Percentiles rank a stretch among this genome's conserved stretches.
Evolutionary conservation across 2,797 vertebrate genomes (phyloP).

Genomic region (Tadarida brasiliensis): DNA sequence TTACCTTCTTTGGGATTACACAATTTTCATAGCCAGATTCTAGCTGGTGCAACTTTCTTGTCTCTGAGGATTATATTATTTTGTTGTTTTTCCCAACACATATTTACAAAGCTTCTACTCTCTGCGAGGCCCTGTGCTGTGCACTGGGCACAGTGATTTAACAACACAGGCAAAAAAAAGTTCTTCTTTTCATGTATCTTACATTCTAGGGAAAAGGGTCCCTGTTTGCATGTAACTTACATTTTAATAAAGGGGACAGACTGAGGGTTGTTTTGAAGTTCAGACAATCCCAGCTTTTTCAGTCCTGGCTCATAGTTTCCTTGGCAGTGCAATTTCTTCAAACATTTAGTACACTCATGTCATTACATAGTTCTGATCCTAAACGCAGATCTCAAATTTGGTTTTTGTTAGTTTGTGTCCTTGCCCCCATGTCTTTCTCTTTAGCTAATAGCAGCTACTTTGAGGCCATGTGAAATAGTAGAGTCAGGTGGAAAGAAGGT

Average conservation of each 20-base stretch:
- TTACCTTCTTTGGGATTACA: background rate
- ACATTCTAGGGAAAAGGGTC: background rate
- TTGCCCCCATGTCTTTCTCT: background rate
- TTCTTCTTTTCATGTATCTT: background rate
- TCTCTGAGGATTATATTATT: background rate
- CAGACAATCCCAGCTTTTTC: background rate
- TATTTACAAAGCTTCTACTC: background rate
- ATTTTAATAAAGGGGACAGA: background rate
- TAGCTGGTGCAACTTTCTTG: background rate
- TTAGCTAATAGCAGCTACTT: background rate
- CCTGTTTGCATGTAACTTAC: background rate
- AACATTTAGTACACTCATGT: background rate
- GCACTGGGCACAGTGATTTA: background rate
- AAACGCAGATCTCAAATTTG: conserved; percentile 48
- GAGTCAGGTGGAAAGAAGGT: background rate
- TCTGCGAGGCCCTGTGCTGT: background rate
- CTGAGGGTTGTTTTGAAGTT: conserved; percentile 40
- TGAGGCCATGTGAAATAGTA: background rate
- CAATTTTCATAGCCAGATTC: background rate
- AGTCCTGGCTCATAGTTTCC: conserved; percentile 41
- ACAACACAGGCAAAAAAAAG: background rate
- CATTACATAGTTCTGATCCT: conserved; percentile 60
- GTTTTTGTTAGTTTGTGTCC: conserved; percentile 31
- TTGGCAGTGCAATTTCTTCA: conserved; percentile 50
- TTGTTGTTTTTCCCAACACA: background rate